These are phyloP conservation scores for Oreonectes daqikongensis DNA, from an alignment of 2,797 vertebrate genomes.

Conservation along the genomic window DNA sequence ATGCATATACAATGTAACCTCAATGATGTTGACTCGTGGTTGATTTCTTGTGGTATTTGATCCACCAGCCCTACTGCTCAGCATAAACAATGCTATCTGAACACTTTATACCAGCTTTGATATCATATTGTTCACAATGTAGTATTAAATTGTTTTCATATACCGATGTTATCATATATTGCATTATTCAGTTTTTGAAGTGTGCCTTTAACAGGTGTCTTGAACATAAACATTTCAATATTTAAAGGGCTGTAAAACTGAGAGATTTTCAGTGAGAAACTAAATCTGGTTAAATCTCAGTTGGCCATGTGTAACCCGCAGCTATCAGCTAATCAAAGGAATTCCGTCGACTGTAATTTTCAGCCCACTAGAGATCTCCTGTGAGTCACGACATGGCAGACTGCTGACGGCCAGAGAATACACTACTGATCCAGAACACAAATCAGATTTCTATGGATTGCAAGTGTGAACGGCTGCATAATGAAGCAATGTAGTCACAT, in stretches of 20 bases:
- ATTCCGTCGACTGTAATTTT: conserved; percentile 36
- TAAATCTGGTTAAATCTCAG: conserved; percentile 11
- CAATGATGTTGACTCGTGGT: no score
- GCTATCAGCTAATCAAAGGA: conserved; percentile 48
- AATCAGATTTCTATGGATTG: conserved; percentile 32
- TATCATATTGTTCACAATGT: no score
- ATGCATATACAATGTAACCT: neutral
- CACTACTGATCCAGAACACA: conserved; percentile 32
- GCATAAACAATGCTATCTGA: no score
- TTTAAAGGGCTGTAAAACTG: conserved; percentile 10
- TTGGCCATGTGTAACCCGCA: conserved; percentile 33
- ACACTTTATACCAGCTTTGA: no score
- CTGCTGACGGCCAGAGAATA: conserved; percentile 6
- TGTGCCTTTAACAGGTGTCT: neutral
- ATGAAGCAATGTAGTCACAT: neutral
- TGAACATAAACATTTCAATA: no score
- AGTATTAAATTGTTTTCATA: no score
- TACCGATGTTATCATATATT: no score
- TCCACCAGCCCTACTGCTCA: no score
- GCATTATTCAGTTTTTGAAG: no score
- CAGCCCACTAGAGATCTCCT: conserved; percentile 39
- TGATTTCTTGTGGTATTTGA: no score
- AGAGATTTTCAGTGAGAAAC: conserved; percentile 24
- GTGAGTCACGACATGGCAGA: conserved; percentile 1
- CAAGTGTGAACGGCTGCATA: conserved; percentile 30